These are phyloP conservation scores for Molorchus minor DNA, from an alignment of 2,888 invertebrate species.

Conservation along the genomic window DNA sequence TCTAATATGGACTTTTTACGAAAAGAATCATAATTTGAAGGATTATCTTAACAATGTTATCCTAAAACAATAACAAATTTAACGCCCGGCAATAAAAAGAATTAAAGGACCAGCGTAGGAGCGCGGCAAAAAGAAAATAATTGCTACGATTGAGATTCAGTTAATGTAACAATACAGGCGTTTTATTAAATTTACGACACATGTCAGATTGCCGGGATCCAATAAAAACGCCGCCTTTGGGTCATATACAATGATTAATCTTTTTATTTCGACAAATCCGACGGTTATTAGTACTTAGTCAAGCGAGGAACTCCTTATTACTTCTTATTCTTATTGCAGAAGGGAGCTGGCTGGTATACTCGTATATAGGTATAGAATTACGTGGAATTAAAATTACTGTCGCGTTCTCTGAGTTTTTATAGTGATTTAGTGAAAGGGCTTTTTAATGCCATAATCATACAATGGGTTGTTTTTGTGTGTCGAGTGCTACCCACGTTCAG, in stretches of 20 bases:
- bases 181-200: constrained; percentile 33
- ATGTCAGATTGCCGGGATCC: constrained; percentile 25
- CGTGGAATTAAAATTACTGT: constrained; percentile 32
- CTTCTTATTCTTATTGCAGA: constrained; percentile 19
- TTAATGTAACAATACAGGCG: constrained; percentile 29
- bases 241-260: constrained; percentile 34
- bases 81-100: constrained; percentile 8
- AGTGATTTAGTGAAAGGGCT: constrained; percentile 38
- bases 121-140: constrained; percentile 11
- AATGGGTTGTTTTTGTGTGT: constrained; percentile 42
- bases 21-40: too few species aligned
- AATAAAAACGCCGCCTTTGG: constrained; percentile 26
- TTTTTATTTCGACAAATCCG: constrained; percentile 36
- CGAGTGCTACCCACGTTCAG: constrained; percentile 41
- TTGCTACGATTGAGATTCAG: constrained; percentile 25
- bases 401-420: constrained; percentile 38
- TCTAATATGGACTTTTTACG: too few species aligned
- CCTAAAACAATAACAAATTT: constrained; percentile 12
- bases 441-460: constrained; percentile 44
- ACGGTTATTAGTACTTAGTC: constrained; percentile 32
- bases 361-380: constrained; percentile 5
- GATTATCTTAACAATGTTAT: neutral
- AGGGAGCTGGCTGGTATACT: constrained; percentile 7
- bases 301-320: constrained; percentile 26
- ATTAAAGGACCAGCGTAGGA: neutral